Evolutionary conservation across 2,797 vertebrate species (phyloP), one percentile per base, ranked within the genome.

Genomic region (Netta rufina): DNA sequence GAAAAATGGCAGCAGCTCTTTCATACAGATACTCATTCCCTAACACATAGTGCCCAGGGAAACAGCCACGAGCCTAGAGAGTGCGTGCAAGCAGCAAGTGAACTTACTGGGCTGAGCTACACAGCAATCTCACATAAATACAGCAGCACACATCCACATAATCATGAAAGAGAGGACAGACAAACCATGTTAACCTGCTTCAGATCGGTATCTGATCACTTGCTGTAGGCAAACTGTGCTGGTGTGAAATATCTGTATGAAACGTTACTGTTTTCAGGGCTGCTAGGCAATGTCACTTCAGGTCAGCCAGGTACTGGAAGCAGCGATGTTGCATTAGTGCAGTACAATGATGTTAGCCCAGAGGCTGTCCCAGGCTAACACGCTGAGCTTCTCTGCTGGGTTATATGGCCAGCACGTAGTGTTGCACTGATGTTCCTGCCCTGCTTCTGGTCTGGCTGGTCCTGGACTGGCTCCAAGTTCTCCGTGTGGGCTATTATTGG

Each of bases 1-100:
- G 84, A 85, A 93, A 87, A 84, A 89, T 54, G 89, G 66, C 73
- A 92, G 84, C 92, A 96, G 95, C 75, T 92, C 82, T 93, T 95
- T 84, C 94, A 92, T 91, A 92, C 92, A 94, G 92, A 91, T 93
- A 92, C 54, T 77, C 64, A 15, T 93, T 73, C 79, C 85, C 77
- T 67, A 93, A 85, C 89, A 87, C 88, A 62, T 2, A 57, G 92
- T 61, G 92, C 88, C 75, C 83, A 89, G 82, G 87, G 83, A 89
- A 96, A 72, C 67, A 92, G 94, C 77, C 94, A 89, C 7, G 20
- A 87, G 92, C 92, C 87, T 74, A 33, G 56, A 71, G 84, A 91
- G 54, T 25, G 81, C 65, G 84, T 82, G 95, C 85, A 73, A 95
- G 60, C 22, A 19, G 77, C 83, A 71, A 84, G 58, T 39, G 89